Evolutionary conservation across 2,113 vertebrate species (phyloP).

Genomic region (Sapayoa aenigma): DNA sequence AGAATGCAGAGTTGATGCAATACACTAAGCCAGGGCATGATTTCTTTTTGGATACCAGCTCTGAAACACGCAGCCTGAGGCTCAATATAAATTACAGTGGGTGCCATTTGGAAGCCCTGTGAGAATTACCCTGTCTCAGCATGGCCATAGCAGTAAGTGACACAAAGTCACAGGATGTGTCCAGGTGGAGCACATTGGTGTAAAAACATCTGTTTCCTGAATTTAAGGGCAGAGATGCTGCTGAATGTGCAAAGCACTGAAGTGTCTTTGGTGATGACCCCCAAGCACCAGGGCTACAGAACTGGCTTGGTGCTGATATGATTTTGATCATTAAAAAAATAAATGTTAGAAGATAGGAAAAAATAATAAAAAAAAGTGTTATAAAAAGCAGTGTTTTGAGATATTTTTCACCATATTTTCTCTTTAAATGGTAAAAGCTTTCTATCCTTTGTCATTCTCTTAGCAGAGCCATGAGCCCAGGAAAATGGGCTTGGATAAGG

Average conservation of each 20-base stretch:
- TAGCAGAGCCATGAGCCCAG: neutral
- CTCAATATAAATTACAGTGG: neutral
- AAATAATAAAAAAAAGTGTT: neutral
- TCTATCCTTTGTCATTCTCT: neutral
- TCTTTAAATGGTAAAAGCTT: neutral
- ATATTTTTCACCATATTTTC: neutral
- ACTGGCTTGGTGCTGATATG: rapidly evolving
- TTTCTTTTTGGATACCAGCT: neutral
- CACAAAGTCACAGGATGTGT: neutral
- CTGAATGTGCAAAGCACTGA: neutral
- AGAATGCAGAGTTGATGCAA: neutral
- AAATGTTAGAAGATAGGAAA: neutral
- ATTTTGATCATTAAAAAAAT: neutral
- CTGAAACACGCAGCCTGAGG: neutral
- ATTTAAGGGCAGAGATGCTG: neutral
- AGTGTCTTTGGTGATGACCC: neutral
- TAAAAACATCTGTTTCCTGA: neutral
- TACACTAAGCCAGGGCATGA: neutral
- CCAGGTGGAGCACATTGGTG: neutral
- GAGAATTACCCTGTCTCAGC: neutral
- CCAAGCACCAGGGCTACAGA: neutral
- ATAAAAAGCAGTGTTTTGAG: neutral
- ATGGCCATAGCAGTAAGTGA: neutral
- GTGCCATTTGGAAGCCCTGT: neutral
- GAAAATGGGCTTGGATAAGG: neutral